A percentile compares a stretch with the other conserved stretches of the same genome.
These are phyloP conservation scores for Drosophila acutilabella DNA, from an alignment of 2,888 invertebrate species.

Conservation along the genomic window DNA sequence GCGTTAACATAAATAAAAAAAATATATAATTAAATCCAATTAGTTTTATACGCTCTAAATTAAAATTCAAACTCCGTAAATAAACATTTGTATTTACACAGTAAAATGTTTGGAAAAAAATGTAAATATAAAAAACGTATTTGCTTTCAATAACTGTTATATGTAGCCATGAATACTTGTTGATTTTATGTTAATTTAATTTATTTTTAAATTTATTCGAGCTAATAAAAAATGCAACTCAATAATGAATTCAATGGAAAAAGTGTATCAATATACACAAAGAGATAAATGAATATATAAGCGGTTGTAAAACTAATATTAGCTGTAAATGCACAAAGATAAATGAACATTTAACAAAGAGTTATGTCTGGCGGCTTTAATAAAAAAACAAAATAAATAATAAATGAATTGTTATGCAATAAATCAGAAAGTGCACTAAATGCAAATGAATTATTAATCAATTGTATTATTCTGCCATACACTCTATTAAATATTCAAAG, in stretches of 20 bases:
- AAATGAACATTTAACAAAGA: slow-evolving; percentile 7
- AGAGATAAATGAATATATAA: neutral
- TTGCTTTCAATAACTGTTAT: no score
- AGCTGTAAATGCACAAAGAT: neutral
- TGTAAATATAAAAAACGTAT: no score
- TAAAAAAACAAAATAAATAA: slow-evolving; percentile 12
- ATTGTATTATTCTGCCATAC: slow-evolving; percentile 12
- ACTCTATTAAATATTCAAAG: slow-evolving; percentile 25
- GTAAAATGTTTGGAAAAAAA: no score
- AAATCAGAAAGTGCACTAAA: slow-evolving; percentile 22
- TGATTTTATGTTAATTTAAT: no score
- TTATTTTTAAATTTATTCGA: no score
- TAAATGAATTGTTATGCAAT: slow-evolving; percentile 21
- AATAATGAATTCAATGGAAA: neutral
- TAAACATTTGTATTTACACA: no score
- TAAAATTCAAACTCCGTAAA: no score
- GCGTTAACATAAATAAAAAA: no score
- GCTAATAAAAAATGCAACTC: neutral
- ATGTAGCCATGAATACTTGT: no score
- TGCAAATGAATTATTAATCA: slow-evolving; percentile 42
- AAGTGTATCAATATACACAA: no score
- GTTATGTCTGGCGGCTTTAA: slow-evolving; percentile 2
- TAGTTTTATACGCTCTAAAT: no score
- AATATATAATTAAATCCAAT: no score
- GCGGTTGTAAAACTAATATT: neutral